Conservation (phyloP, 2,888 invertebrate species). For the Andrena chrysosceles region DNA sequence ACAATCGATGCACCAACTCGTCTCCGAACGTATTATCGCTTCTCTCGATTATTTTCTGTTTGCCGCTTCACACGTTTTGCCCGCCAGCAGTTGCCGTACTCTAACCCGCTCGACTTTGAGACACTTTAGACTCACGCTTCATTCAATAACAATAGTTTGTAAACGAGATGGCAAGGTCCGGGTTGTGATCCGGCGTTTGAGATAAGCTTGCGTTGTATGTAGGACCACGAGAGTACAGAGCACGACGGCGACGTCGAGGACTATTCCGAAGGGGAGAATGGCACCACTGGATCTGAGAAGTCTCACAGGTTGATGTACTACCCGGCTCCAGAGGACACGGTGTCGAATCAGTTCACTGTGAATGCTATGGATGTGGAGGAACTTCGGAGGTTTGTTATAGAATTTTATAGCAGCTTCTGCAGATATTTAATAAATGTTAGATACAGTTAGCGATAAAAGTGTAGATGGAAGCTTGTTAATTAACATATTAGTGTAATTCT, state of each 20-base stretch:
- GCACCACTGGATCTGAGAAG: conserved; percentile 89
- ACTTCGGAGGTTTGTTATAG: conserved; percentile 87
- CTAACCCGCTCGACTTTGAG: conserved; percentile 17
- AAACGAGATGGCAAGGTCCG: background rate
- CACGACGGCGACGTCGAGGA: conserved; percentile 95
- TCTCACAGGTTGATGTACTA: conserved; percentile 90
- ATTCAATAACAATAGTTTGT: conserved; percentile 18
- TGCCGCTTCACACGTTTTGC: conserved; percentile 8
- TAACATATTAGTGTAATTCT: no score
- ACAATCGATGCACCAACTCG: background rate
- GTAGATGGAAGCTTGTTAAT: no score
- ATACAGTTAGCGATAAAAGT: no score
- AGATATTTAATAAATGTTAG: no score
- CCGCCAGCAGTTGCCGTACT: conserved; percentile 3
- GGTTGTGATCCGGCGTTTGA: background rate
- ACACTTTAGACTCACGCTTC: conserved; percentile 40
- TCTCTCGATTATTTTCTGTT: conserved; percentile 22
- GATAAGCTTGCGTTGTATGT: background rate
- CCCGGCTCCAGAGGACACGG: conserved; percentile 89
- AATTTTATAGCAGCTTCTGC: no score
- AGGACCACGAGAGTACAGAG: conserved; percentile 89
- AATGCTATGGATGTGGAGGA: conserved; percentile 96
- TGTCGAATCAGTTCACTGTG: conserved; percentile 92
- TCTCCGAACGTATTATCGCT: conserved; percentile 12
- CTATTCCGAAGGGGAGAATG: conserved; percentile 90